Percentiles rank a stretch among this genome's conserved stretches.
Conservation (phyloP, 2,113 vertebrate genomes). For the Bubalus kerabau region DNA sequence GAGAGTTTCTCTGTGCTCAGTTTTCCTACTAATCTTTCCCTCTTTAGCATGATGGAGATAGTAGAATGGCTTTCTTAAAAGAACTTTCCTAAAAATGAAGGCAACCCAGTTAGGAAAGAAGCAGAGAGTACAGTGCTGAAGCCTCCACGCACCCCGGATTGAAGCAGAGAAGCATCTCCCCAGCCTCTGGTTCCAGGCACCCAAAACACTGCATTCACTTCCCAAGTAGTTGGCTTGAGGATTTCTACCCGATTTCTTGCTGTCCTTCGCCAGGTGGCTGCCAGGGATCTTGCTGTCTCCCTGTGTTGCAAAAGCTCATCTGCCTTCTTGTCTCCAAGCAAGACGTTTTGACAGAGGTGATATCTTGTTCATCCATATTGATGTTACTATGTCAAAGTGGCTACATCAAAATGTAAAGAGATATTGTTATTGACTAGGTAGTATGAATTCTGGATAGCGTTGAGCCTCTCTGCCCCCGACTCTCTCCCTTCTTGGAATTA, state of each 20-base stretch:
- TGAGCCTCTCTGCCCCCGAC: neutral
- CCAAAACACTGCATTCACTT: neutral
- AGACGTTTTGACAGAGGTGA: constrained; percentile 15
- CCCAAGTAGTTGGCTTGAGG: neutral
- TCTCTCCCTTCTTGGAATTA: neutral
- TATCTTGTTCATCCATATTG: neutral
- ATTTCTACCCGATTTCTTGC: neutral
- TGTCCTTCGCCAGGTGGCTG: neutral
- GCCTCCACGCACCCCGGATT: fast-evolving
- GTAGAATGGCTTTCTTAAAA: neutral
- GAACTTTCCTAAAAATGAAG: neutral
- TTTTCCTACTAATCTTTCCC: neutral
- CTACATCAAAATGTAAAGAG: neutral
- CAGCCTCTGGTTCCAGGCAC: neutral
- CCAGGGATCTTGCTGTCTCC: neutral
- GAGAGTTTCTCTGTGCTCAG: neutral
- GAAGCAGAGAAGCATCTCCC: neutral
- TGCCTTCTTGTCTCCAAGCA: neutral
- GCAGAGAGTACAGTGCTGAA: neutral
- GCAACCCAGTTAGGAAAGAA: neutral
- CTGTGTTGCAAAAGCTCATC: neutral
- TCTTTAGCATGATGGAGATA: neutral
- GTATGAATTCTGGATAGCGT: neutral
- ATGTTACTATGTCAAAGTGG: neutral
- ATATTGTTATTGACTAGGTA: neutral